Conservation (phyloP, 1,140 invertebrate genomes). For the Lithobius niger region DNA sequence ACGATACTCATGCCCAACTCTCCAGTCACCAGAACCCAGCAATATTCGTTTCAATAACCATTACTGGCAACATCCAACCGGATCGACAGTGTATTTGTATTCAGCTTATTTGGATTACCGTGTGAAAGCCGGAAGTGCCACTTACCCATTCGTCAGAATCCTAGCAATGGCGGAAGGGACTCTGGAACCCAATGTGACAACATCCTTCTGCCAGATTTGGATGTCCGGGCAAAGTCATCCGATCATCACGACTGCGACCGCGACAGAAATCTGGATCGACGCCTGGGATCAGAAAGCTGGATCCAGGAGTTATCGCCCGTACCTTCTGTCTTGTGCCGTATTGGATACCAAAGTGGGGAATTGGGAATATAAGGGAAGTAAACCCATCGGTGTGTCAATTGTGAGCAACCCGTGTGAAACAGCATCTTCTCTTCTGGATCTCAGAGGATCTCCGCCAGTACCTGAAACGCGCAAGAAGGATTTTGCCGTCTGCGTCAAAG, state of each 20-base stretch:
- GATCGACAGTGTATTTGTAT: not conserved
- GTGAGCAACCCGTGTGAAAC: not conserved
- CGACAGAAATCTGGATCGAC: constrained; percentile 15
- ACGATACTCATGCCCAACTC: not conserved
- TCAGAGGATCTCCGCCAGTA: too few species aligned
- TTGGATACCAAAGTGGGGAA: not conserved
- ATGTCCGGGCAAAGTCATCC: not conserved
- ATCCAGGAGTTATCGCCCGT: constrained; percentile 11
- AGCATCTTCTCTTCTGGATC: not conserved
- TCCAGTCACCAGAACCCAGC: not conserved
- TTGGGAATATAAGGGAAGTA: not conserved
- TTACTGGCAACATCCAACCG: not conserved
- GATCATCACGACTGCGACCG: not conserved
- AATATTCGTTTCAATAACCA: not conserved
- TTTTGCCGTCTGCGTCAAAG: constrained; percentile 56
- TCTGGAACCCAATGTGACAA: not conserved
- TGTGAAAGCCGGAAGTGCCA: not conserved
- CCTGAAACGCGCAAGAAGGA: constrained; percentile 14
- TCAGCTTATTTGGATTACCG: constrained; percentile 4
- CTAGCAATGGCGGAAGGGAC: constrained; percentile 12
- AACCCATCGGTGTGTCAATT: constrained; percentile 7
- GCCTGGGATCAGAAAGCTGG: constrained; percentile 12
- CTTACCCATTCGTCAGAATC: constrained; percentile 10
- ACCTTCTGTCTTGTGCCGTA: constrained; percentile 16
- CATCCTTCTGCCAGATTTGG: constrained; percentile 15